Evolutionary conservation across 1,140 invertebrate species (phyloP).

Genomic region (Subanguina moxae): DNA sequence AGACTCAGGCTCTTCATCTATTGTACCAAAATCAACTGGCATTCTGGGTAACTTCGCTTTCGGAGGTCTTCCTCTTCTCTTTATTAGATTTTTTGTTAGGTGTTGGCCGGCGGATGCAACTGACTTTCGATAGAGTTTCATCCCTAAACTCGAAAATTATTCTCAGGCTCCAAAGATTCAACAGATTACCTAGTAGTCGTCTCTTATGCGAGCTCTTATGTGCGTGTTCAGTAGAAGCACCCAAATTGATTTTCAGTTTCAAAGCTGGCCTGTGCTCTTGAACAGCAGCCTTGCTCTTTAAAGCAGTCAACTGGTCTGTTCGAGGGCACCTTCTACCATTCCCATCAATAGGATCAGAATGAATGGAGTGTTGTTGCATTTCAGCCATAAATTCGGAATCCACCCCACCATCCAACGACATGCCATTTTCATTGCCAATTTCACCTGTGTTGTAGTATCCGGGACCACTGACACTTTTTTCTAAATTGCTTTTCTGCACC

Average conservation of each 20-base stretch:
- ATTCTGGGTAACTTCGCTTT: constrained; percentile 32
- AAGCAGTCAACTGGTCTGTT: background rate
- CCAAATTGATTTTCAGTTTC: constrained; percentile 33
- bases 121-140: constrained; percentile 35
- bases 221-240: background rate
- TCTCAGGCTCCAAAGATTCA: background rate
- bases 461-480: background rate
- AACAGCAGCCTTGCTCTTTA: background rate
- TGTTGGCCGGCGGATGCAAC: constrained; percentile 20
- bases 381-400: constrained; percentile 25
- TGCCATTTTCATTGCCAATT: background rate
- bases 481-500: constrained; percentile 21
- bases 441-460: background rate
- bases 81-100: background rate
- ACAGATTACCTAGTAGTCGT: constrained; percentile 6
- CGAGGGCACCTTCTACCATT: background rate
- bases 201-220: constrained; percentile 11
- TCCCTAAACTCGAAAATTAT: constrained; percentile 18
- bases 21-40: constrained; percentile 15
- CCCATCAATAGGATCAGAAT: background rate
- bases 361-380: background rate
- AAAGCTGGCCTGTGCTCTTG: constrained; percentile 24
- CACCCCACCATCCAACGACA: constrained; percentile 10
- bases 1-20: constrained; percentile 35
- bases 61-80: constrained; percentile 43